Evolutionary conservation across 2,797 vertebrate genomes (phyloP).

Genomic region (Siniperca obscura): DNA sequence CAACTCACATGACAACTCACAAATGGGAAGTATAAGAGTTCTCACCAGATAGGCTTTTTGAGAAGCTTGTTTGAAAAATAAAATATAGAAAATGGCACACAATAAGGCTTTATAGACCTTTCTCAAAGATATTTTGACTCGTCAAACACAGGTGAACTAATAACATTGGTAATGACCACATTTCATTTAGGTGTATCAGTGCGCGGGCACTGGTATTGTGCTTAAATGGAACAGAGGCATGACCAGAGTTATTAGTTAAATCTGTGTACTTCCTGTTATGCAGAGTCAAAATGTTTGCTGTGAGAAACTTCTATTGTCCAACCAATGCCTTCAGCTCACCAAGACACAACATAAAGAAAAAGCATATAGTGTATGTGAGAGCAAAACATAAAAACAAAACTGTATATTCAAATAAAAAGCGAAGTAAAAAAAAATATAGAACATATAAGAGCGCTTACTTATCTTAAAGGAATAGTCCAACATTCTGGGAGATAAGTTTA

Average conservation of each 20-base stretch:
- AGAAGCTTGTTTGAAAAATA: background rate
- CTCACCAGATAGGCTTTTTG: background rate
- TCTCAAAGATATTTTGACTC: background rate
- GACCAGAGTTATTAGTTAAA: background rate
- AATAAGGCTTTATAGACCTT: background rate
- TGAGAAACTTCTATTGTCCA: background rate
- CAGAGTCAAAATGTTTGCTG: background rate
- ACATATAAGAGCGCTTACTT: background rate
- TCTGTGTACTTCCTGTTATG: background rate
- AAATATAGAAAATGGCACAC: background rate
- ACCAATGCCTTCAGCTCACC: no score
- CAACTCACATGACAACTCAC: no score
- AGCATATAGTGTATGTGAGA: no score
- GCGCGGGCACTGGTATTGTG: background rate
- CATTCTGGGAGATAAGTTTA: background rate
- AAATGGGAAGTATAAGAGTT: background rate
- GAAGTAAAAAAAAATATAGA: no score
- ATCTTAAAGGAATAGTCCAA: background rate
- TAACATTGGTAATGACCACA: background rate
- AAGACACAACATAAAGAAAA: no score
- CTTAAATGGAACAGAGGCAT: background rate
- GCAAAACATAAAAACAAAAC: no score
- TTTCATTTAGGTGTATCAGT: background rate
- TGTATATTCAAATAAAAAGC: no score
- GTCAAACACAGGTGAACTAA: background rate